Conservation (phyloP, 2,113 vertebrate species). For the Petromus typicus region DNA sequence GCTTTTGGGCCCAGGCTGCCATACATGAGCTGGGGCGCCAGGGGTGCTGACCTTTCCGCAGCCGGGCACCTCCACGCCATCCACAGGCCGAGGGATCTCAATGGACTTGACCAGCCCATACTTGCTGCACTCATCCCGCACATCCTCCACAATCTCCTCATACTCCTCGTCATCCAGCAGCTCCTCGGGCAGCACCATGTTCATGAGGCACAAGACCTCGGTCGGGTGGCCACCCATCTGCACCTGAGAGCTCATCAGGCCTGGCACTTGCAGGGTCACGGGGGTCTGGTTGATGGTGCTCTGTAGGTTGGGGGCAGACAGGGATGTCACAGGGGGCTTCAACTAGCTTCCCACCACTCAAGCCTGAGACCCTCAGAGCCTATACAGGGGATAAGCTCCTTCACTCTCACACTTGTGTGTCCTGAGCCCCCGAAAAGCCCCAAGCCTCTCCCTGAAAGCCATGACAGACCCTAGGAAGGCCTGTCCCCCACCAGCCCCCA, state of each 20-base stretch:
- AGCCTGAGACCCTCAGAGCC: background rate
- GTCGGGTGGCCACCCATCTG: constrained; percentile 96
- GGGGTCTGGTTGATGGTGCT: constrained; percentile 96
- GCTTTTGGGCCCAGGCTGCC: background rate
- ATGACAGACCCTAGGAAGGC: background rate
- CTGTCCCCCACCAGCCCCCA: constrained; percentile 4
- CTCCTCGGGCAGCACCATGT: constrained; percentile 96
- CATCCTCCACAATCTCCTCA: constrained; percentile 95
- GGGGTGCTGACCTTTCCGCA: constrained; percentile 91
- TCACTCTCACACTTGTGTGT: background rate
- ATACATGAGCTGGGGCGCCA: no score
- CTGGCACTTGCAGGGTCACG: constrained; percentile 95
- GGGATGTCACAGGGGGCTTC: background rate
- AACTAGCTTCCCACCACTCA: background rate
- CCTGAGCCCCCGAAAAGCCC: background rate
- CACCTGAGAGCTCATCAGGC: constrained; percentile 94
- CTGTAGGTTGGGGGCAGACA: constrained; percentile 75
- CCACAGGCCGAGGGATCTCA: constrained; percentile 95
- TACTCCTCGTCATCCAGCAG: constrained; percentile 95
- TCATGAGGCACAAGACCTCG: constrained; percentile 96
- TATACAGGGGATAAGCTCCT: background rate
- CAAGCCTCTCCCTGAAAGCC: background rate
- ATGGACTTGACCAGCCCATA: constrained; percentile 96
- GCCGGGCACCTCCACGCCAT: constrained; percentile 95
- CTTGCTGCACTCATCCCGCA: constrained; percentile 95